phyloP scores from a whole-genome alignment of 92 coral and sea anemone species.

The Pocillopora meandrina region DNA sequence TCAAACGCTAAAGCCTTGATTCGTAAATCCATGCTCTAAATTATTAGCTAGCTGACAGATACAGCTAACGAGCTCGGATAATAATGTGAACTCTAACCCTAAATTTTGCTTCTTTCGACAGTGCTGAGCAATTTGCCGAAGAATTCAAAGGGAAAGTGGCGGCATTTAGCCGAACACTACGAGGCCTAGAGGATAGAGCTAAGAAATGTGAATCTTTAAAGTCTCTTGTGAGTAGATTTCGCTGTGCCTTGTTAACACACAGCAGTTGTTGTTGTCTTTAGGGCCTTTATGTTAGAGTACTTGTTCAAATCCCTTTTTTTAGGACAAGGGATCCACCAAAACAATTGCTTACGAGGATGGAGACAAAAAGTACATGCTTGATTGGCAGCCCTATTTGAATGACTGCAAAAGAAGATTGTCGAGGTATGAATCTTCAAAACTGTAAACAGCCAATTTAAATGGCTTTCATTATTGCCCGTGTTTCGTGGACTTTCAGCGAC shows the following conservation, averaged over 20 bases:
- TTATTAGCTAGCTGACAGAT: too few species aligned
- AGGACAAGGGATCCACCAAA: slow-evolving; percentile 9
- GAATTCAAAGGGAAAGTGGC: slow-evolving; percentile 27
- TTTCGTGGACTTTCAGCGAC: too few species aligned
- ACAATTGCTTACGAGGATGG: neutral
- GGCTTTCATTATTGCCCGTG: too few species aligned
- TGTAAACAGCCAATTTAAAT: too few species aligned
- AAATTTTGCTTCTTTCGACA: neutral
- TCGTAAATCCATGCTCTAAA: too few species aligned
- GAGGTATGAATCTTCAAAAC: neutral
- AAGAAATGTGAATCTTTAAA: slow-evolving; percentile 39
- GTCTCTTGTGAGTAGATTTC: slow-evolving; percentile 2
- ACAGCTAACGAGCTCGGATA: too few species aligned
- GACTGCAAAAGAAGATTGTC: slow-evolving; percentile 32
- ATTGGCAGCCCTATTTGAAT: slow-evolving; percentile 44
- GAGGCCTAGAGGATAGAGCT: slow-evolving; percentile 31
- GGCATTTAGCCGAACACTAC: slow-evolving; percentile 11
- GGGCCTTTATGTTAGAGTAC: neutral
- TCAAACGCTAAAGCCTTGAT: too few species aligned
- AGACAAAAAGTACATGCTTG: slow-evolving; percentile 13
- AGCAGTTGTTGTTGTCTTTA: too few species aligned
- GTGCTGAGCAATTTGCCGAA: slow-evolving; percentile 11
- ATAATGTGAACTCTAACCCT: too few species aligned
- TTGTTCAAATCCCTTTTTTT: neutral
- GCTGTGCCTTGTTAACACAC: neutral